Evolutionary conservation across 2,797 vertebrate genomes (phyloP).

Genomic region (Propithecus perrieri): DNA sequence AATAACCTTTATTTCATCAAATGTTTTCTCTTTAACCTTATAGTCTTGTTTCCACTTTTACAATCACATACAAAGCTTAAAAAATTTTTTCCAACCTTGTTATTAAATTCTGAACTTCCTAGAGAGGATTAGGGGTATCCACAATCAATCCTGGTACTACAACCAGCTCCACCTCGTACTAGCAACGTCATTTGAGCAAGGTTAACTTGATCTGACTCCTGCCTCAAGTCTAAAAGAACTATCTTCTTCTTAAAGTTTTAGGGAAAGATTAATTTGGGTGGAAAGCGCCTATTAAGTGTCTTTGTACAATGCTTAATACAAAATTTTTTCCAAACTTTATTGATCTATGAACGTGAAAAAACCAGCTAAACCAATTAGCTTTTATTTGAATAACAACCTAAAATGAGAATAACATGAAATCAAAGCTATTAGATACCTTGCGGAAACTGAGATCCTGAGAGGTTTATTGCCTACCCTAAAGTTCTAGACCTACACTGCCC

Average conservation of each 20-base stretch:
- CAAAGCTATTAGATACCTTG: not conserved
- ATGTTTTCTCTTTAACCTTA: conserved; percentile 5
- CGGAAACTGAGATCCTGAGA: not conserved
- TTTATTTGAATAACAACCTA: conserved; percentile 4
- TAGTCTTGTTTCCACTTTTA: not conserved
- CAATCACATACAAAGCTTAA: not conserved
- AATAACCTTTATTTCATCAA: not conserved
- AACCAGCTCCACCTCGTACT: conserved; percentile 27
- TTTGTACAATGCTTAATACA: not conserved
- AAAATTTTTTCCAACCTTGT: not conserved
- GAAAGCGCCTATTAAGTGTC: not conserved
- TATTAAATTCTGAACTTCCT: not conserved
- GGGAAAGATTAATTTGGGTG: not conserved
- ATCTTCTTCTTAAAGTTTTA: not conserved
- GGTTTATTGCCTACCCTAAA: not conserved
- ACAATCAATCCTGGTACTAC: not conserved
- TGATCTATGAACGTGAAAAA: not conserved
- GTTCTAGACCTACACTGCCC: not conserved
- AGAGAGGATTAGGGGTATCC: not conserved
- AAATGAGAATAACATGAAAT: conserved; percentile 21
- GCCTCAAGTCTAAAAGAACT: not conserved
- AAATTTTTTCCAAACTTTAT: not conserved
- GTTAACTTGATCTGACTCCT: not conserved
- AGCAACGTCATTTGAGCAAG: not conserved
- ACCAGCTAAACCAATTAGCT: not conserved